Evolutionary conservation across 1,140 invertebrate species (phyloP).

Genomic region (Venturia canescens): DNA sequence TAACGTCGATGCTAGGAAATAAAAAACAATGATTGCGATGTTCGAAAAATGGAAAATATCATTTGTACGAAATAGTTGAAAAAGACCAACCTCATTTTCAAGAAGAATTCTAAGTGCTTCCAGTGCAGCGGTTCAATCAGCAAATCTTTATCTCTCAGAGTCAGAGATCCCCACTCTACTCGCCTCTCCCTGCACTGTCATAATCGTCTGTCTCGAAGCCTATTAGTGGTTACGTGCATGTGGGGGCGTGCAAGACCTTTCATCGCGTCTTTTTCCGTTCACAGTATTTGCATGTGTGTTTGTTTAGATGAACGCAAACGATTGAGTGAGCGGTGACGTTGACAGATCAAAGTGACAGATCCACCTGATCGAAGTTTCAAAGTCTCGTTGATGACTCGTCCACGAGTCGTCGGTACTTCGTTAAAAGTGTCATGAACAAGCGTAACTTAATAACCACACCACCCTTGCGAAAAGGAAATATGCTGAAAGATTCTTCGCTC

Average conservation of each 20-base stretch:
- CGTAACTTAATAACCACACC: conserved; percentile 16
- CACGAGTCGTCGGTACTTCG: not conserved
- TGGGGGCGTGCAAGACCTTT: conserved; percentile 14
- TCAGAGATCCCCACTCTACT: conserved; percentile 34
- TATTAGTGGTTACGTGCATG: conserved; percentile 13
- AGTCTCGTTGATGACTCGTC: not conserved
- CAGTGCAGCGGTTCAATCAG: not conserved
- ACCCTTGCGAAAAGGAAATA: conserved; percentile 10
- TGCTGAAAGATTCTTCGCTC: conserved; percentile 15
- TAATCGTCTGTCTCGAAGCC: conserved; percentile 23
- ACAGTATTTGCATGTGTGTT: not conserved
- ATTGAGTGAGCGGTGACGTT: not conserved
- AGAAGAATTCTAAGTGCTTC: conserved; percentile 37
- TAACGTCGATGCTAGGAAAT: not conserved
- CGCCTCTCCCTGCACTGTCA: conserved; percentile 21
- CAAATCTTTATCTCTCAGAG: not conserved
- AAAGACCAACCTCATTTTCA: conserved; percentile 33
- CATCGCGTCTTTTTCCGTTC: not conserved
- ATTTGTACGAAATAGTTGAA: not conserved
- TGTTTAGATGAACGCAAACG: not conserved
- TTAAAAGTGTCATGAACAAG: conserved; percentile 21
- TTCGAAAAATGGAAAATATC: not conserved
- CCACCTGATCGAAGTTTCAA: conserved; percentile 1
- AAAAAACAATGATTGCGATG: not conserved
- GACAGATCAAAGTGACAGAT: conserved; percentile 39